Evolutionary conservation across 2,888 invertebrate species (phyloP).

Genomic region (Heterodera filipjevi): DNA sequence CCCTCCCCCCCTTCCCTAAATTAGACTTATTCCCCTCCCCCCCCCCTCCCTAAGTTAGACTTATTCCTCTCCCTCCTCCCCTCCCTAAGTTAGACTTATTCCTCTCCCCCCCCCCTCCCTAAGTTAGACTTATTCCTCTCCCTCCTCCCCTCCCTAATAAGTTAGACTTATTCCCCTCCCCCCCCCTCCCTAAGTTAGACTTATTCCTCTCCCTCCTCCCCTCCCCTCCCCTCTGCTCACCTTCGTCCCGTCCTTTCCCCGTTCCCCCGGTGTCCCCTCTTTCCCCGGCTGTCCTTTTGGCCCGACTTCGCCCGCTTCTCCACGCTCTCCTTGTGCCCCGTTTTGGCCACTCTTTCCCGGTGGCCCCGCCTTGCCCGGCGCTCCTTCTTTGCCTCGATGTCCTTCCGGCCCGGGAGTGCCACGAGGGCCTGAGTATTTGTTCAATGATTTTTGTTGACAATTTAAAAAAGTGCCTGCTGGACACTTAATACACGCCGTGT

Average conservation of each 20-base stretch:
- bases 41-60: neutral
- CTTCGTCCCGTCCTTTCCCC: slow-evolving; percentile 1
- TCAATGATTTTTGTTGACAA: neutral
- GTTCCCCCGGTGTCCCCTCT: slow-evolving; percentile 32
- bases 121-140: too few species aligned
- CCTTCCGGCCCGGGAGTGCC: slow-evolving; percentile 52
- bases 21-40: neutral
- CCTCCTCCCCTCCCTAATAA: too few species aligned
- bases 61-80: too few species aligned
- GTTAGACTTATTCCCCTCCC: too few species aligned
- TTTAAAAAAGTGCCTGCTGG: slow-evolving; percentile 47
- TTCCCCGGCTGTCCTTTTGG: slow-evolving; percentile 35
- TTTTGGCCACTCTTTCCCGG: slow-evolving; percentile 34
- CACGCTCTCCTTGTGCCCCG: slow-evolving; percentile 35
- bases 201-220: neutral
- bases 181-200: too few species aligned
- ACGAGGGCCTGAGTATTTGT: slow-evolving; percentile 48
- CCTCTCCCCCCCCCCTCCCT: too few species aligned
- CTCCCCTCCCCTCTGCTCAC: neutral
- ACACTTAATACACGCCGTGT: slow-evolving; percentile 55
- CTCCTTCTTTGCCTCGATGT: slow-evolving; percentile 44
- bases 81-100: too few species aligned
- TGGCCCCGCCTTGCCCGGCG: slow-evolving; percentile 46
- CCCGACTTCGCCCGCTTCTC: slow-evolving; percentile 53
- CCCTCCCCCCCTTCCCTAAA: too few species aligned